Evolutionary conservation across 2,888 invertebrate species (phyloP).

Genomic region (Spialia ferax): DNA sequence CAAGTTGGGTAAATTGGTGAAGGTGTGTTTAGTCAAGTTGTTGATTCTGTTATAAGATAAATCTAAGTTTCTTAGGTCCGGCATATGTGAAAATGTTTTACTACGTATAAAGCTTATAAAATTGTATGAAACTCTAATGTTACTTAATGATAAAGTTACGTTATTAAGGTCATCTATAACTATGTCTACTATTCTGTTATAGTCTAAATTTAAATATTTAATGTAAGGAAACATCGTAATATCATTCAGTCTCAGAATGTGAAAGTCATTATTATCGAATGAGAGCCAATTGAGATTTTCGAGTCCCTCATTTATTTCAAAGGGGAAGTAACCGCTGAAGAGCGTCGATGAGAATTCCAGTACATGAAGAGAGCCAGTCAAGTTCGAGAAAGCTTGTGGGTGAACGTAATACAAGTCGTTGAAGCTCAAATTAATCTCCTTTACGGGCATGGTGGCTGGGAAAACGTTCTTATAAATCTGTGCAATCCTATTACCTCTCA

Average conservation of each 20-base stretch:
- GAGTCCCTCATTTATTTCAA: conserved; percentile 91
- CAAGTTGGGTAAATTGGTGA: conserved; percentile 92
- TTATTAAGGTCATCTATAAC: conserved; percentile 89
- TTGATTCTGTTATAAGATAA: conserved; percentile 93
- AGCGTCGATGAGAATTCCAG: conserved; percentile 95
- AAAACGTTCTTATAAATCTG: conserved; percentile 91
- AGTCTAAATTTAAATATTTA: conserved; percentile 94
- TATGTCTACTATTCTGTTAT: conserved; percentile 92
- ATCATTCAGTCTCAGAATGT: conserved; percentile 90
- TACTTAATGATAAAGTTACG: conserved; percentile 90
- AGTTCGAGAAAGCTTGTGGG: conserved; percentile 92
- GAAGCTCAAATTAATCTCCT: conserved; percentile 96
- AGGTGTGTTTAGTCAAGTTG: conserved; percentile 90
- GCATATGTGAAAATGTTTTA: conserved; percentile 90
- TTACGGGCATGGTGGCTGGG: conserved; percentile 90
- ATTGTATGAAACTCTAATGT: conserved; percentile 94
- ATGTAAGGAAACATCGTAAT: conserved; percentile 89
- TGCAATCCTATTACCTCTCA: conserved; percentile 94
- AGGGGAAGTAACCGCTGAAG: conserved; percentile 92
- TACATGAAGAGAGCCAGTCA: conserved; percentile 92
- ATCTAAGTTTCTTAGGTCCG: conserved; percentile 92
- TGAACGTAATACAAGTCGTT: conserved; percentile 95
- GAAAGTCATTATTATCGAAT: conserved; percentile 95
- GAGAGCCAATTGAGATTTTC: conserved; percentile 93
- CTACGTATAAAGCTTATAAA: conserved; percentile 89